Evolutionary conservation across 1,140 invertebrate genomes (phyloP), one percentile per base, ranked within the genome.

Genomic region (Drosophila rhopaloa): DNA sequence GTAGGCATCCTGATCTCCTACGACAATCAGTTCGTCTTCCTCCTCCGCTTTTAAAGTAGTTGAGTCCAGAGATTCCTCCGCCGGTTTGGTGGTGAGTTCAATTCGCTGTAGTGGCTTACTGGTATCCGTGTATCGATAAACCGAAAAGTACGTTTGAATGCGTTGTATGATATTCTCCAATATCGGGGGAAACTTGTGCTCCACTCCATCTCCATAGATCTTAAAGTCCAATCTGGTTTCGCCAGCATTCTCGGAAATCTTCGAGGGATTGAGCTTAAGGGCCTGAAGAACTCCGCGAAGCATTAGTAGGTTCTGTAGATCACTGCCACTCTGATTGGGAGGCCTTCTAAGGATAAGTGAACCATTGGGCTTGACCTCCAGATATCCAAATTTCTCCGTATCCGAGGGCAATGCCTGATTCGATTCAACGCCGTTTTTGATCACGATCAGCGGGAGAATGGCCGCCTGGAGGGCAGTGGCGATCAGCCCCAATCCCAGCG

Each of bases 161-260:
- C 94, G 93, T 65, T 95, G 94, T 9, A 95, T 93, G 19, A 95
- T 86, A 59, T 94, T 94, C 77, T 95, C 95, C 43, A 95, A 68
- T 27, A 95, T 74, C 1, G 95, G 94, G 3, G 95, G 95, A 90
- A 95, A 95, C 78, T 94, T 94, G 4, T 93, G 94, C 60, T 92
- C 91, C 44, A 83, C 85, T 8, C 91, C 91, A 8, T 89, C 88
- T 13, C 91, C 91, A 57, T 91, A 92, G 24, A 92, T 83, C 58
- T 82, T 86, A 0, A 90, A 58, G 19, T 73, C 61, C 2, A 91
- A 48, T 11, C 73, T 65, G 32, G 61, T 35, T 2, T 76, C 56
- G 29, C 54, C 46, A 6, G 37, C 29, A 27, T 8, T 24, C 1
- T 66, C 65, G 38, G 19, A 24, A n/a, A 29, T 29, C 24, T 6